phyloP scores from a whole-genome alignment of 2,113 vertebrate species.

The Tauraco erythrolophus region DNA sequence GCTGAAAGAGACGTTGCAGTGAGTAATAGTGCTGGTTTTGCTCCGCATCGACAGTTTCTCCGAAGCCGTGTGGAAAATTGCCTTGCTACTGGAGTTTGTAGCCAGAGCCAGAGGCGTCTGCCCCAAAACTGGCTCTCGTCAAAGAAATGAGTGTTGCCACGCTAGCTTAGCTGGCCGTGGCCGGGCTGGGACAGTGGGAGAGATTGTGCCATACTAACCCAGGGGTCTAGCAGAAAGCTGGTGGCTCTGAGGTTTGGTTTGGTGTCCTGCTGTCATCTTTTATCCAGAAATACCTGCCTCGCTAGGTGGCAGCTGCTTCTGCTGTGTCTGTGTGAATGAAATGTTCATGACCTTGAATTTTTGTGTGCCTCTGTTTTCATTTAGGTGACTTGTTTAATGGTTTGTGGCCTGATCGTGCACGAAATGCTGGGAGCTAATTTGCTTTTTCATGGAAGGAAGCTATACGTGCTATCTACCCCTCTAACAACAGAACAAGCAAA shows the following conservation, averaged over 20 bases:
- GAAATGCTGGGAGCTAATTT: background rate
- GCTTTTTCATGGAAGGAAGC: background rate
- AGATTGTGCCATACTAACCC: rapidly evolving
- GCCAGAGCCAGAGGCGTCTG: background rate
- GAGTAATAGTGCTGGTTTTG: background rate
- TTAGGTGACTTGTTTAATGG: background rate
- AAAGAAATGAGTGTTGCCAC: no score
- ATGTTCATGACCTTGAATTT: background rate
- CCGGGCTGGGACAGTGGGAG: background rate
- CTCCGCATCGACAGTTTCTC: background rate
- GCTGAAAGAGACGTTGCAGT: background rate
- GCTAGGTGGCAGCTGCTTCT: background rate
- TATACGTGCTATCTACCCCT: rapidly evolving
- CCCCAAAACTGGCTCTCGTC: background rate
- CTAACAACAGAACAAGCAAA: background rate
- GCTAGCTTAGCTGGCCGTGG: background rate
- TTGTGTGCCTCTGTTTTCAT: background rate
- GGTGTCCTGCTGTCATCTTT: background rate
- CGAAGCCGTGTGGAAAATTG: background rate
- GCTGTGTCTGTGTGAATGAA: background rate
- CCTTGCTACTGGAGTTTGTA: background rate
- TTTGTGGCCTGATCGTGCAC: background rate
- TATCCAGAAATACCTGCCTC: background rate
- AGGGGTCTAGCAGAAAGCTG: no score
- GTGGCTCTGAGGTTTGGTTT: background rate